Evolutionary conservation across 2,797 vertebrate species (phyloP).

Genomic region (Decapterus maruadsi): DNA sequence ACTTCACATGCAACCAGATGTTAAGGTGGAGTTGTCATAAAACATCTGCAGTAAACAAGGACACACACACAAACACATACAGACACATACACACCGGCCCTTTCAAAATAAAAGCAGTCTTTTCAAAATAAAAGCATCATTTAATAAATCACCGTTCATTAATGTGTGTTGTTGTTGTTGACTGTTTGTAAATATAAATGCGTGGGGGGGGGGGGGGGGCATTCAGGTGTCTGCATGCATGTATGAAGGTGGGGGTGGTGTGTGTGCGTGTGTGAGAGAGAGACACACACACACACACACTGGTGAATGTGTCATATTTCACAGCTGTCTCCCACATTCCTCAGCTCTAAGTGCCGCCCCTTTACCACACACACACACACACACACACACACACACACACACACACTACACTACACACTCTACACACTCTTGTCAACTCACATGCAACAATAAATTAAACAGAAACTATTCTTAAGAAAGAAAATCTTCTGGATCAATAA

Average conservation of each 20-base stretch:
- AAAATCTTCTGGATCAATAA: no score
- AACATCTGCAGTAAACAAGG: no score
- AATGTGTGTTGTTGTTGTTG: background rate
- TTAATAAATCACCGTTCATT: background rate
- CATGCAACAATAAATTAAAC: no score
- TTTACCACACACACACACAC: background rate
- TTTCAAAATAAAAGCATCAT: background rate
- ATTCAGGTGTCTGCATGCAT: background rate
- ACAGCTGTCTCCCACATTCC: conserved; percentile 69
- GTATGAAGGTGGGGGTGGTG: background rate
- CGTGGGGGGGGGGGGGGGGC: background rate
- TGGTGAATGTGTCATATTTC: conserved; percentile 67
- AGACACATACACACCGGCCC: background rate
- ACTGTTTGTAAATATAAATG: background rate
- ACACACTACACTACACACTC: no score
- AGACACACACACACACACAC: background rate
- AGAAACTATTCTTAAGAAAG: no score
- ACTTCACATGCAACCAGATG: background rate
- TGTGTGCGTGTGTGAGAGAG: no score
- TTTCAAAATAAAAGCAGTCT: background rate
- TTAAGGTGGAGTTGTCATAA: no score
- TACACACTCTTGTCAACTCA: background rate
- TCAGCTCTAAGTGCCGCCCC: conserved; percentile 21
- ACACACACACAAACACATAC: no score
- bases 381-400: background rate